phyloP scores from a whole-genome alignment of 2,888 invertebrate genomes.

The Caenorhabditis sp. region DNA sequence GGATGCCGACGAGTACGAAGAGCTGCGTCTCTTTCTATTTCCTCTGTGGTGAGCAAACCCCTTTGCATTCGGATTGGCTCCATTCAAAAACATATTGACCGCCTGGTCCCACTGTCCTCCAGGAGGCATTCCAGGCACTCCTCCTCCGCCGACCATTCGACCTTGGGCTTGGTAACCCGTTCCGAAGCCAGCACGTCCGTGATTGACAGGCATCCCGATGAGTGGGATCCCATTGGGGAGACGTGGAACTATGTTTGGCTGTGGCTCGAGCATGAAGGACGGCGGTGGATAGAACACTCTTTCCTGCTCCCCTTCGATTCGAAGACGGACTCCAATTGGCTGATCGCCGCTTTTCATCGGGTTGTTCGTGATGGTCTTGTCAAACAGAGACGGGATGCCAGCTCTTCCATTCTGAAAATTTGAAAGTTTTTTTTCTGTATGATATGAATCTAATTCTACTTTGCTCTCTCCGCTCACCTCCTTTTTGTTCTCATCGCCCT shows the following conservation, averaged over 20 bases:
- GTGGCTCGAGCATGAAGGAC: constrained; percentile 12
- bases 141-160: constrained; percentile 36
- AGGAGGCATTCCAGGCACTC: neutral
- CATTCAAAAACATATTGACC: constrained; percentile 53
- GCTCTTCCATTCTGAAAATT: neutral
- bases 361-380: constrained; percentile 43
- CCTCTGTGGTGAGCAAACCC: neutral
- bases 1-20: constrained; percentile 56
- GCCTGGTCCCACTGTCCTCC: constrained; percentile 59
- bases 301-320: constrained; percentile 49
- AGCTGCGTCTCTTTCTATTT: constrained; percentile 40
- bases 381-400: constrained; percentile 49
- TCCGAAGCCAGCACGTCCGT: constrained; percentile 64
- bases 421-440: neutral
- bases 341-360: constrained; percentile 32
- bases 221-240: constrained; percentile 63
- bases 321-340: constrained; percentile 38
- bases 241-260: constrained; percentile 55
- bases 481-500: constrained; percentile 29
- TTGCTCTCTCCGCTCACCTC: constrained; percentile 3
- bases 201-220: constrained; percentile 50
- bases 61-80: neutral
- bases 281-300: constrained; percentile 46
- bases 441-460: neutral
- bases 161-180: constrained; percentile 18